These are phyloP conservation scores for Aldabrachelys gigantea DNA, from an alignment of 2,113 vertebrate genomes.

Conservation along the genomic window DNA sequence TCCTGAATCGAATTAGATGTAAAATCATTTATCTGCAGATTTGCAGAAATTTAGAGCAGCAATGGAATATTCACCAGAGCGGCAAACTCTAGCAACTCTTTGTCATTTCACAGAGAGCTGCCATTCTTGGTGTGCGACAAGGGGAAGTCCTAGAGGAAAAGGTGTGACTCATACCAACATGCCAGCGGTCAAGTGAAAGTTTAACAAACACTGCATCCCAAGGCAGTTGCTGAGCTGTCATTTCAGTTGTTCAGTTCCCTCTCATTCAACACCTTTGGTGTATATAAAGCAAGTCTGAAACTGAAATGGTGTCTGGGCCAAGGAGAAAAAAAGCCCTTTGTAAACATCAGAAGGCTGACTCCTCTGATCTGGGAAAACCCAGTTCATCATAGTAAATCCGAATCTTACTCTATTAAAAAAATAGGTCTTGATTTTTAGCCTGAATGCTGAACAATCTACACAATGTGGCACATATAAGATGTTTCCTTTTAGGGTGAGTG, in stretches of 20 bases:
- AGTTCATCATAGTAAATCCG: background rate
- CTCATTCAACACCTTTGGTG: background rate
- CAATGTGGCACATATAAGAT: slow-evolving; percentile 70
- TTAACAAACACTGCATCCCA: background rate
- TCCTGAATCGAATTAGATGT: slow-evolving; percentile 30
- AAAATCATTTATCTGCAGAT: slow-evolving; percentile 46
- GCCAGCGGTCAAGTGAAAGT: background rate
- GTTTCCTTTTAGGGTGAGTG: slow-evolving; percentile 18
- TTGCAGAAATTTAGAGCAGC: background rate
- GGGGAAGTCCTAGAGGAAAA: background rate
- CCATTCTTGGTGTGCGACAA: background rate
- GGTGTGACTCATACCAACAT: background rate
- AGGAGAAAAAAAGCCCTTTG: background rate
- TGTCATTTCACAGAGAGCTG: background rate
- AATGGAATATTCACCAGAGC: background rate
- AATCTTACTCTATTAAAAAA: background rate
- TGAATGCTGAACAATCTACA: slow-evolving; percentile 65
- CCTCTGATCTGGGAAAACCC: background rate
- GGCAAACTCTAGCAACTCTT: background rate
- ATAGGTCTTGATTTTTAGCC: slow-evolving; percentile 38
- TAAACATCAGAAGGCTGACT: background rate
- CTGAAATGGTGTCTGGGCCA: background rate
- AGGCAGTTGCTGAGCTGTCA: background rate
- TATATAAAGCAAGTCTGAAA: background rate
- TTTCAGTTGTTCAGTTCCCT: background rate